Evolutionary conservation across 2,113 vertebrate species (phyloP).

Genomic region (Procapra przewalskii): DNA sequence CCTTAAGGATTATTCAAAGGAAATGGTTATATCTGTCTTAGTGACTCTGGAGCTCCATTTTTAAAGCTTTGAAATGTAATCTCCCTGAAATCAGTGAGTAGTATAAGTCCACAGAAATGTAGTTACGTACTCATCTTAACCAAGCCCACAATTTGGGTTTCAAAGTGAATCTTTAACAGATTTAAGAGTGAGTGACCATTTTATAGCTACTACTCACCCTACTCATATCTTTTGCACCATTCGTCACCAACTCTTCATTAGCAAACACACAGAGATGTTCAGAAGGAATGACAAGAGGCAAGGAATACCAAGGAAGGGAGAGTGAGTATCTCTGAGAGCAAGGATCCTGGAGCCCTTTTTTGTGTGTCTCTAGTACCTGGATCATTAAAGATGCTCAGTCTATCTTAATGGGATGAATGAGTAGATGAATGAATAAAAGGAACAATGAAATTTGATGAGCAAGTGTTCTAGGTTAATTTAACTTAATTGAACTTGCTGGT

Average conservation of each 20-base stretch:
- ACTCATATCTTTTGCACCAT: not conserved
- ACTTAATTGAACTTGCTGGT: not conserved
- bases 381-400: not conserved
- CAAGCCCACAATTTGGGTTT: not conserved
- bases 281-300: not conserved
- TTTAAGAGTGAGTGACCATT: not conserved
- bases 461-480: not conserved
- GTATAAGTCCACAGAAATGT: not conserved
- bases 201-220: not conserved
- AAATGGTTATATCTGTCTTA: not conserved
- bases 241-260: not conserved
- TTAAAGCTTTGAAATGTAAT: not conserved
- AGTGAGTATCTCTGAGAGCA: not conserved
- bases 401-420: not conserved
- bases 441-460: not conserved
- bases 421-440: not conserved
- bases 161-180: not conserved
- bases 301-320: not conserved
- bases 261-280: not conserved
- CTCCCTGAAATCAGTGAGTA: not conserved
- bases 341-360: not conserved
- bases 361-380: not conserved
- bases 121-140: not conserved
- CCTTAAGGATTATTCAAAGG: not conserved
- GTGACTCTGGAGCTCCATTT: not conserved